These are phyloP conservation scores for Athalia circularis DNA, from an alignment of 2,888 invertebrate genomes.

Conservation along the genomic window DNA sequence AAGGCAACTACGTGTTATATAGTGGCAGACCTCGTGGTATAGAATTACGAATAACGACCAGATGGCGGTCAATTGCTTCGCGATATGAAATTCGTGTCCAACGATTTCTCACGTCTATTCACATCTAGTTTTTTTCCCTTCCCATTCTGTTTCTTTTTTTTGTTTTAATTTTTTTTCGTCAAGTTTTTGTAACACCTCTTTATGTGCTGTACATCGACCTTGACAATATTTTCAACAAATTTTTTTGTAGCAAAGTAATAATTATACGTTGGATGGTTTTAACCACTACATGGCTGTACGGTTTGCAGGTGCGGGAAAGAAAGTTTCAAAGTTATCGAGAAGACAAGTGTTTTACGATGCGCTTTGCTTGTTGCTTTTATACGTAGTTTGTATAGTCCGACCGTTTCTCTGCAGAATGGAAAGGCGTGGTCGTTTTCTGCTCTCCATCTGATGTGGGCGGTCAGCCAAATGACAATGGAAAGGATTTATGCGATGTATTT, in stretches of 20 bases:
- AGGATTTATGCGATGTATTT: too few species aligned
- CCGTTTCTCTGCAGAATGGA: not conserved
- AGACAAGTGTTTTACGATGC: conserved; percentile 39
- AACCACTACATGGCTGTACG: not conserved
- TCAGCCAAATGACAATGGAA: too few species aligned
- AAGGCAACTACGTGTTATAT: conserved; percentile 44
- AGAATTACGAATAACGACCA: not conserved
- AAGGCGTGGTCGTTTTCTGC: conserved; percentile 28
- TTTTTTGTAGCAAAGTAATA: too few species aligned
- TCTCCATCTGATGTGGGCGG: too few species aligned
- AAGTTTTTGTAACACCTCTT: too few species aligned
- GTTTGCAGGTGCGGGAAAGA: conserved; percentile 8
- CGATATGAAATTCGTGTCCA: not conserved
- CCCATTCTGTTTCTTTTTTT: too few species aligned
- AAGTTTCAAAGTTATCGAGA: conserved; percentile 34
- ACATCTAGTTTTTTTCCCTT: too few species aligned
- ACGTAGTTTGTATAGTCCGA: not conserved
- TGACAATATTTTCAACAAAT: too few species aligned
- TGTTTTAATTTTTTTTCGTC: too few species aligned
- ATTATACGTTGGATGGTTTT: too few species aligned
- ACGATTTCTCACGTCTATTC: too few species aligned
- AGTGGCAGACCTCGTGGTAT: conserved; percentile 1
- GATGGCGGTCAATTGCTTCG: not conserved
- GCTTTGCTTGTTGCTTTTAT: not conserved
- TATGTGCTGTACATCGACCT: too few species aligned